Evolutionary conservation across 2,888 invertebrate species (phyloP).

Genomic region (Troides helena): DNA sequence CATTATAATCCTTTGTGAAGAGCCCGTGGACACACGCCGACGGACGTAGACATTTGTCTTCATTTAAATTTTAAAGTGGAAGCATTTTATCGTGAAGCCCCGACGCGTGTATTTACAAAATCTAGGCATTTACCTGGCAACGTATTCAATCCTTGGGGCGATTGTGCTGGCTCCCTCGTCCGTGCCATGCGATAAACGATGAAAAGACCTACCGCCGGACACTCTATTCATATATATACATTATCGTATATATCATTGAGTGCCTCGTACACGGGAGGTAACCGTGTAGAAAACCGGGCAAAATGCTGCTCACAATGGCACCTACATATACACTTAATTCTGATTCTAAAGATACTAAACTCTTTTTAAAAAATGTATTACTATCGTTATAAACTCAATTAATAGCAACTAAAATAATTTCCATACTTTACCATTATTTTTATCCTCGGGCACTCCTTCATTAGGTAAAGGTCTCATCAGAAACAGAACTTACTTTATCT

Average conservation of each 20-base stretch:
- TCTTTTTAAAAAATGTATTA: no score
- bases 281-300: constrained; percentile 58
- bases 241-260: constrained; percentile 53
- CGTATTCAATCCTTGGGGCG: constrained; percentile 44
- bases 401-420: no score
- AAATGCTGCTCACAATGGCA: constrained; percentile 25
- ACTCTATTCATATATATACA: constrained; percentile 60
- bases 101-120: constrained; percentile 45
- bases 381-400: no score
- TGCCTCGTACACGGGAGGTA: constrained; percentile 45
- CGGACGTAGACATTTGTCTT: constrained; percentile 42
- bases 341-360: no score
- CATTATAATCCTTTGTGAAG: constrained; percentile 31
- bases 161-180: constrained; percentile 60
- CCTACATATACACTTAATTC: neutral
- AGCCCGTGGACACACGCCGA: constrained; percentile 27
- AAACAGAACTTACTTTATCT: no score
- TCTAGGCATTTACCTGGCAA: constrained; percentile 50
- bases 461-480: no score
- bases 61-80: constrained; percentile 45
- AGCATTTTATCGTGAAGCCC: constrained; percentile 31
- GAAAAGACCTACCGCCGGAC: constrained; percentile 68
- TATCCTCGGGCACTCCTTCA: no score
- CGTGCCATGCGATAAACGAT: constrained; percentile 61
- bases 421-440: no score